These are phyloP conservation scores for Epizoanthus illoricatus DNA, from an alignment of 92 coral and sea anemone genomes.

Conservation along the genomic window DNA sequence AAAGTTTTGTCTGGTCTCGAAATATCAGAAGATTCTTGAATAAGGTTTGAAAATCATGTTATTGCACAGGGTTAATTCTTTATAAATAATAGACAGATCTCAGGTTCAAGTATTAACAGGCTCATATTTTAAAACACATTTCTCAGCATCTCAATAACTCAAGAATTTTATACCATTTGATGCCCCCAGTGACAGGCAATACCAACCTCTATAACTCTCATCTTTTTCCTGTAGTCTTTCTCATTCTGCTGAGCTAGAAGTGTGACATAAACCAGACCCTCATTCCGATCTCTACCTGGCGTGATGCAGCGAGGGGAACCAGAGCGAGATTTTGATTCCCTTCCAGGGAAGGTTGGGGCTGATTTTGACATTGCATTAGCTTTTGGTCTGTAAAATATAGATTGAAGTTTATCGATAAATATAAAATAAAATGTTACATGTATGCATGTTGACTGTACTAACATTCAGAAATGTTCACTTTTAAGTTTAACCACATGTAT, in stretches of 20 bases:
- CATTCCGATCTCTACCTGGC: constrained; percentile 43
- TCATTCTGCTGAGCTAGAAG: constrained; percentile 71
- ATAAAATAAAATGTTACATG: neutral
- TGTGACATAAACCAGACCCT: constrained; percentile 75
- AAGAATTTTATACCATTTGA: no score
- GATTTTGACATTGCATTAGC: constrained; percentile 9
- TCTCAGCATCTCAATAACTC: no score
- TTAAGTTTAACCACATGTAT: no score
- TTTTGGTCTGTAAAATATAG: constrained; percentile 13
- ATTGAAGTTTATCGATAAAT: neutral
- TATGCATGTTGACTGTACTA: neutral
- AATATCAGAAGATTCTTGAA: no score
- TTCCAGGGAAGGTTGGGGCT: neutral
- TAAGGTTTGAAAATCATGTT: no score
- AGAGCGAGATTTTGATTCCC: constrained; percentile 33
- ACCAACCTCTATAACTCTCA: constrained; percentile 93
- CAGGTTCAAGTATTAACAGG: no score
- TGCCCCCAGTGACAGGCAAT: no score
- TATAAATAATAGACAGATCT: no score
- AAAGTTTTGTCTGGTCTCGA: no score
- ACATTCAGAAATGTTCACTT: no score
- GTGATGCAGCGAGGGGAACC: constrained; percentile 34
- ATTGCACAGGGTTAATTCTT: no score
- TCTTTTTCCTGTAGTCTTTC: constrained; percentile 75
- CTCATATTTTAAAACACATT: no score